Evolutionary conservation across 2,113 vertebrate species (phyloP).

Genomic region (Mastomys natalensis): DNA sequence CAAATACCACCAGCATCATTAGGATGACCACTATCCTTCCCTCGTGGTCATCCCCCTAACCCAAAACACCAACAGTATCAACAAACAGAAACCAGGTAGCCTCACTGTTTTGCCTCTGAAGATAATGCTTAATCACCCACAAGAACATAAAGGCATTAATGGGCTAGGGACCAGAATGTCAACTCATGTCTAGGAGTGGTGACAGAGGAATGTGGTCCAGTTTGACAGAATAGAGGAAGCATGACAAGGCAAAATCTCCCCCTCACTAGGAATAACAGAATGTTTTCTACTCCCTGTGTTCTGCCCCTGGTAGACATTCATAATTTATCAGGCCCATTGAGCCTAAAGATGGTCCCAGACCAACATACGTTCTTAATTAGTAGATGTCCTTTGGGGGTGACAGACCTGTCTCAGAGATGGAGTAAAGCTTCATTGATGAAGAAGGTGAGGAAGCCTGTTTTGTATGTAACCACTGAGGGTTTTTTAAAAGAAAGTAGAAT

Average conservation of each 20-base stretch:
- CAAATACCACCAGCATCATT: neutral
- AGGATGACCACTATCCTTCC: no score
- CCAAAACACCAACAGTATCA: neutral
- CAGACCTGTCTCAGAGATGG: neutral
- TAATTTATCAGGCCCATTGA: no score
- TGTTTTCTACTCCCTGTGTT: neutral
- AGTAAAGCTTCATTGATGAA: neutral
- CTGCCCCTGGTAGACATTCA: neutral
- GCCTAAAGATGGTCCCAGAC: neutral
- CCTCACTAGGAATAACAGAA: neutral
- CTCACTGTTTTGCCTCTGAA: neutral
- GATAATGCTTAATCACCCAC: accelerated
- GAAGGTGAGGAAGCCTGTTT: neutral
- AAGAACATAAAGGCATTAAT: neutral
- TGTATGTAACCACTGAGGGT: neutral
- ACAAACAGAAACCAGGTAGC: neutral
- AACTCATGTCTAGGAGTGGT: accelerated
- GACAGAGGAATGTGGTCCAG: neutral
- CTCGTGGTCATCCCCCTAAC: neutral
- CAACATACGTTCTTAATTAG: neutral
- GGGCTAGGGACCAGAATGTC: neutral
- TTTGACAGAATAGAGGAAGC: neutral
- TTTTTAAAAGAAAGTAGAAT: neutral
- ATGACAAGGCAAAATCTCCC: neutral
- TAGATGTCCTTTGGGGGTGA: neutral